These are phyloP conservation scores for Microtus ochrogaster DNA, from an alignment of 2,113 vertebrate genomes.

Conservation along the genomic window DNA sequence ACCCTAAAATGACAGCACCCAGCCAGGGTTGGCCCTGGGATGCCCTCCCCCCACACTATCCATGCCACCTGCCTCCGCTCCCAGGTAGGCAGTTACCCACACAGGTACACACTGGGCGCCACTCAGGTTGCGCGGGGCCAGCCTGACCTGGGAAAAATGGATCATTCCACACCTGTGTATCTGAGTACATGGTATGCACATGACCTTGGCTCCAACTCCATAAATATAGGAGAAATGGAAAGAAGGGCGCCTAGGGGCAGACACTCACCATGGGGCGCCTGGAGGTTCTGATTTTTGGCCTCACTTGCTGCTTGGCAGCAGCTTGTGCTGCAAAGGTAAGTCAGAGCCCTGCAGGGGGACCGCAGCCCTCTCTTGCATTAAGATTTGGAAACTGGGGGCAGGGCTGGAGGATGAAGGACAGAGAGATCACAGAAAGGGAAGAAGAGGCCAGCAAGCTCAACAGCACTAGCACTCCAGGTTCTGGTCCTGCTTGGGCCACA, in stretches of 20 bases:
- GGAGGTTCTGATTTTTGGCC: constrained; percentile 78
- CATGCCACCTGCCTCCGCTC: constrained; percentile 58
- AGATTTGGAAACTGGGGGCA: background rate
- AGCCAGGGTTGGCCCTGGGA: background rate
- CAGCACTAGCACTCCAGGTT: background rate
- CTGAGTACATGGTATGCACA: background rate
- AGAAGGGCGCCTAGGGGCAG: background rate
- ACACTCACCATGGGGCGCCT: constrained; percentile 84
- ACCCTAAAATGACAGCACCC: background rate
- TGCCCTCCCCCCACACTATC: too few species aligned
- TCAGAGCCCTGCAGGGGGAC: background rate
- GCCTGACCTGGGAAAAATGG: background rate
- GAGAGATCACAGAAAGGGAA: background rate
- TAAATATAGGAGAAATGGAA: background rate
- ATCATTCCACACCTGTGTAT: background rate
- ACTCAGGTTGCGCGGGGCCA: background rate
- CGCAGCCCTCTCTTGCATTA: background rate
- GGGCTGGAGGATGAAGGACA: background rate
- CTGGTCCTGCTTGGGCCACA: background rate
- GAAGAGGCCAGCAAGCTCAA: accelerated
- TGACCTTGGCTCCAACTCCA: constrained; percentile 38
- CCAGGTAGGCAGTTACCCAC: constrained; percentile 25
- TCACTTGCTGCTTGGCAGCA: constrained; percentile 83
- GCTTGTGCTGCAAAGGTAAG: constrained; percentile 85
- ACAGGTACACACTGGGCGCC: background rate